Evolutionary conservation across 2,888 invertebrate genomes (phyloP), one percentile per base, ranked within the genome.

Genomic region (Apamea anceps): DNA sequence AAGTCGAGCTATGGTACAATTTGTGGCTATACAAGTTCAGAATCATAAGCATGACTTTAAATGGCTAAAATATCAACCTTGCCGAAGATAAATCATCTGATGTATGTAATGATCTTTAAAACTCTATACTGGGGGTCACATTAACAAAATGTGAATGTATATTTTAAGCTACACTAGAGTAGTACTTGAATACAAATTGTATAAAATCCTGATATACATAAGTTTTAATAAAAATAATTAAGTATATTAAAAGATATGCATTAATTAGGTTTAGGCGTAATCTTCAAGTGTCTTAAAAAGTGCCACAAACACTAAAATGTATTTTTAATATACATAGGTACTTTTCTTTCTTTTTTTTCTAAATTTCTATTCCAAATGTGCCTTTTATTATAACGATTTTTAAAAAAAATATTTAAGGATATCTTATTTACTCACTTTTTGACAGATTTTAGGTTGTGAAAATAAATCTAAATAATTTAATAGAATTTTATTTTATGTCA

Each of bases 381-480:
- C 89, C 89, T 89, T 89, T 78, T 86, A 80, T 25, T 67, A 67
- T 81, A 82, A 60, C 45, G 57, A 82, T 79, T 75, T 67, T 42
- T 72, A 72, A 73, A 21, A 79, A 82, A 73, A 21, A 66, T 28
- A 66, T 63, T 37, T 73, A 66, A 62, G 62, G 79, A 68, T 78
- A 76, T 57, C 15, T 68, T 76, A 65, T 79, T 72, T 76, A 82
- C 78, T 79, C 48, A 65, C 66, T 67, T 84, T 88, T 90, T 88
- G 80, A 89, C 80, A 78, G 77, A 86, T 45, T 81, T 93, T 92
- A 88, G 94, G 94, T 95, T 95, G 95, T 94, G 95, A 95, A 92
- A 89, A 88, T 89, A 89, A 81, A 88, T 88, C 86, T 83, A 76
- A 89, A 84, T 88, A 81, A 77, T 70, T 77, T 75, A 70, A 81